Evolutionary conservation across 2,888 invertebrate genomes (phyloP), one percentile per base, ranked within the genome.

Genomic region (Stratiomys singularior): DNA sequence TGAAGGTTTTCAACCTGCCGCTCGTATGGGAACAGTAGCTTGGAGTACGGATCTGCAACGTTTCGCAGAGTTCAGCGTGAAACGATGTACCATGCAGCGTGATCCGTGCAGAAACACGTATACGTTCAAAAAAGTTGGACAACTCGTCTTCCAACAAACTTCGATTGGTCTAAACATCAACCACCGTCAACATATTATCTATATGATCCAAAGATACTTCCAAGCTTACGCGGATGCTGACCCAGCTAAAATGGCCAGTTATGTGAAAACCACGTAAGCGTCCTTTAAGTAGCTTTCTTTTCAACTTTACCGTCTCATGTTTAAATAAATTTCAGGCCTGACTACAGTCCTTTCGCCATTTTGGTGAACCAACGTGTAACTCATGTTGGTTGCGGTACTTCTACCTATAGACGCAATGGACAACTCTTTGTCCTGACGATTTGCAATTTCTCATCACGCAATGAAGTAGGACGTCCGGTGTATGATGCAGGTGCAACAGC

Each of bases 401-500:
- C 11, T 3, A 44, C 74, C 3, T 74, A 15, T 23, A 74, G 58
- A 44, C 21, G 13, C n/a, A 21, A 28, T 21, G 44, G 23, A n/a
- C 18, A 11, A 11, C 37, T 58, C 1, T 5, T 30, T 44, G 44
- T 60, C 21, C 3, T 11, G 2, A 58, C 60, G 44, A 82, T 60
- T 0, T 83, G 82, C 64, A 82, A 82, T 9, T 82, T 80, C 25
- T 82, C 82, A 0, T 72, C 83, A 27, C 83, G 83, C 80, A 76
- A 76, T 28, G 28, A 7, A 11, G 46, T 21, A 80, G 46, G 81
- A 81, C 30, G 81, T 79, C 21, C 46, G n/a, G 72, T 83, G 0
- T 83, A 82, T 71, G 71, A 7, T 1, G 60, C 76, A 1, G 82
- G 82, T 11, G 25, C n/a, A 3, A 7, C 79, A 3, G 69, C 78